phyloP scores from a whole-genome alignment of 2,797 vertebrate genomes.

The Galago senegalensis region DNA sequence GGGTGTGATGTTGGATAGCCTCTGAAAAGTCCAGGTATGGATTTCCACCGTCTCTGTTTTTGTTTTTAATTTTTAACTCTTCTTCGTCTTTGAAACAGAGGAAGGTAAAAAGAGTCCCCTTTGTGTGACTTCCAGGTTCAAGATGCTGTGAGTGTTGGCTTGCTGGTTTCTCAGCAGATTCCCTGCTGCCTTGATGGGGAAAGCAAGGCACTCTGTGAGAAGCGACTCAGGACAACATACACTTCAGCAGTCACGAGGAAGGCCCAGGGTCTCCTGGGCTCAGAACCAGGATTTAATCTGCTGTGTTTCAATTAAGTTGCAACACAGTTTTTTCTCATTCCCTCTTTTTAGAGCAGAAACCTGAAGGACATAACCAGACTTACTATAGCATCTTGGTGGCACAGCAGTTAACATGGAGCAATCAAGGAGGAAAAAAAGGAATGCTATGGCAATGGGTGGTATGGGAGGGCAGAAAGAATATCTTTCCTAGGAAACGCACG shows the following conservation, averaged over 20 bases:
- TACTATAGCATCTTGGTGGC: not conserved
- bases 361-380: not conserved
- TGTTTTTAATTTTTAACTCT: not conserved
- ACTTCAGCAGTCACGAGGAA: not conserved
- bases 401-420: not conserved
- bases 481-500: not conserved
- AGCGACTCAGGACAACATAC: not conserved
- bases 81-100: not conserved
- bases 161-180: not conserved
- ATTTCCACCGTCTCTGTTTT: not conserved
- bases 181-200: not conserved
- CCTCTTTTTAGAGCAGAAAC: not conserved
- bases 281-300: not conserved
- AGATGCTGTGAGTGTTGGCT: not conserved
- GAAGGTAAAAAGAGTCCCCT: not conserved
- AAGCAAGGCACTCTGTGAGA: not conserved
- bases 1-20: fast-evolving
- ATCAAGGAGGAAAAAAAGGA: not conserved
- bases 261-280: not conserved
- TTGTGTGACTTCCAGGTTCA: not conserved
- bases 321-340: not conserved
- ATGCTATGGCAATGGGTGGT: fast-evolving
- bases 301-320: not conserved
- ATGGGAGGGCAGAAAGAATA: not conserved
- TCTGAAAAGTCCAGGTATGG: not conserved